Conservation (phyloP, 2,797 vertebrate genomes). For the Champsocephalus esox region DNA sequence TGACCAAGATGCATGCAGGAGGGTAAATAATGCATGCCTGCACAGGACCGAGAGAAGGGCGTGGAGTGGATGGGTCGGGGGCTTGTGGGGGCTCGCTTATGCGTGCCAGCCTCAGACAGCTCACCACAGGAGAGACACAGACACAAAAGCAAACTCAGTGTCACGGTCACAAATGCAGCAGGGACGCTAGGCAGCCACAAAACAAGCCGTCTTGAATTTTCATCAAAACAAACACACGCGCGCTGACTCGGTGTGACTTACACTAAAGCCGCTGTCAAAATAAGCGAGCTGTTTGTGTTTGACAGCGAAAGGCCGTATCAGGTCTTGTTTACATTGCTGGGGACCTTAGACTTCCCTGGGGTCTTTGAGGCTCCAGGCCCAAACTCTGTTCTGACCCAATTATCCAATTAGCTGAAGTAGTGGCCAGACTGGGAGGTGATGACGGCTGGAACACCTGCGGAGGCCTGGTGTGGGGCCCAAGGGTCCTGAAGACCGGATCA, state of each 20-base stretch:
- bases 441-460: conserved; percentile 72
- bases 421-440: conserved; percentile 62
- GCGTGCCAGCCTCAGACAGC: conserved; percentile 79
- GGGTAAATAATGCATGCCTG: conserved; percentile 78
- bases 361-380: conserved; percentile 54
- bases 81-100: conserved; percentile 68
- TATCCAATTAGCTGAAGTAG: conserved; percentile 80
- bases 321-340: conserved; percentile 49
- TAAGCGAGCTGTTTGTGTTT: conserved; percentile 16
- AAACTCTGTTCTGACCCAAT: conserved; percentile 75
- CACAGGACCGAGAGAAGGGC: conserved; percentile 64
- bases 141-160: conserved; percentile 65
- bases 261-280: conserved; percentile 60
- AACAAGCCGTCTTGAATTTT: conserved; percentile 61
- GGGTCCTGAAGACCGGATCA: conserved; percentile 16
- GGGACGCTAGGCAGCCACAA: conserved; percentile 62
- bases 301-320: conserved; percentile 53
- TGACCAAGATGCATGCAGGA: conserved; percentile 51
- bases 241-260: conserved; percentile 49
- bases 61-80: conserved; percentile 57
- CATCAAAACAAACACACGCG: conserved; percentile 70
- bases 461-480: conserved; percentile 55
- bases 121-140: conserved; percentile 68
- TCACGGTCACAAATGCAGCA: conserved; percentile 60
- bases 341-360: conserved; percentile 48